phyloP scores from a whole-genome alignment of 1,140 invertebrate genomes.

The Aethina tumida region DNA sequence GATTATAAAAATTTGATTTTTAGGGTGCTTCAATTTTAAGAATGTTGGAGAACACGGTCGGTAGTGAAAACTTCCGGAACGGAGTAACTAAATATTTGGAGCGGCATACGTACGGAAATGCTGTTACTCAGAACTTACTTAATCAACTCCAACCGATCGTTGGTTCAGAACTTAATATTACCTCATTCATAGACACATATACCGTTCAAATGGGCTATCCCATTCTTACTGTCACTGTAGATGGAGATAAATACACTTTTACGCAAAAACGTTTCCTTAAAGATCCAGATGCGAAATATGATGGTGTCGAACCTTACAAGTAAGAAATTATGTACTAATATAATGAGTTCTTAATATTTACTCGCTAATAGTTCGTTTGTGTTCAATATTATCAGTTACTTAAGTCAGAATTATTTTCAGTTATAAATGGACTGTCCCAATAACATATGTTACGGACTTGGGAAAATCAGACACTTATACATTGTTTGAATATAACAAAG shows the following conservation, averaged over 20 bases:
- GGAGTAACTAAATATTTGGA: slow-evolving; percentile 67
- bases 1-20: slow-evolving; percentile 16
- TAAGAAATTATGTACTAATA: slow-evolving; percentile 31
- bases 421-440: slow-evolving; percentile 74
- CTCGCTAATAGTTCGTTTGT: background rate
- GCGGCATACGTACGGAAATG: slow-evolving; percentile 60
- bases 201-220: slow-evolving; percentile 88
- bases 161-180: slow-evolving; percentile 42
- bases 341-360: slow-evolving; percentile 1
- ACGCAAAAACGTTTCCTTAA: slow-evolving; percentile 65
- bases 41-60: slow-evolving; percentile 83
- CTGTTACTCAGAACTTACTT: slow-evolving; percentile 71
- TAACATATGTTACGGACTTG: slow-evolving; percentile 61
- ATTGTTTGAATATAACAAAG: slow-evolving; percentile 50
- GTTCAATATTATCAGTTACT: background rate
- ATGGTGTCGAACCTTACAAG: slow-evolving; percentile 47
- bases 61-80: slow-evolving; percentile 58
- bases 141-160: slow-evolving; percentile 45
- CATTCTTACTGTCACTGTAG: slow-evolving; percentile 52
- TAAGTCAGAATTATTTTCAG: slow-evolving; percentile 35
- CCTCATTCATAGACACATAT: slow-evolving; percentile 84
- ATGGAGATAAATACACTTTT: slow-evolving; percentile 44
- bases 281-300: slow-evolving; percentile 46
- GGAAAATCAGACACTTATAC: slow-evolving; percentile 34
- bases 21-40: slow-evolving; percentile 79